Percentiles rank a stretch among this genome's conserved stretches.
phyloP scores from a whole-genome alignment of 1,140 invertebrate genomes.

The Sitophilus oryzae region DNA sequence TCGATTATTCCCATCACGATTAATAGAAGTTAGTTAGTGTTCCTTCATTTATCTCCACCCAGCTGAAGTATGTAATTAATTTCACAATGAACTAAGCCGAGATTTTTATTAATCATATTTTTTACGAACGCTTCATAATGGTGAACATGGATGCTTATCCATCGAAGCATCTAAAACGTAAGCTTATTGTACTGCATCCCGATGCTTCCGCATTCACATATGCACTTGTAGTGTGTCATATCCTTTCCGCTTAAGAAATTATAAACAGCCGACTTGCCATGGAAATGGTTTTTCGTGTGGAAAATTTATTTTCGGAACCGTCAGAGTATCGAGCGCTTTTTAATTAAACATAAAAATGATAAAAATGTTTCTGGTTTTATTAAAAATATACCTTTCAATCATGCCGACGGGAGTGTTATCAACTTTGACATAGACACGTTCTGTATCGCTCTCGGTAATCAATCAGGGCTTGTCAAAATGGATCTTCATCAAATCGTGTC shows the following conservation, averaged over 20 bases:
- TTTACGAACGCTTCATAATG: no score
- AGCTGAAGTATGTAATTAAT: no score
- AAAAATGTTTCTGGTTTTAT: neutral
- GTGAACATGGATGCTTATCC: neutral
- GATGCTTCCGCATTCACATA: neutral
- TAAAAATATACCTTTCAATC: neutral
- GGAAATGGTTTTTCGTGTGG: slow-evolving; percentile 4
- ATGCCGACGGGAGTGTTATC: neutral
- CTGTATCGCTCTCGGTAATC: neutral
- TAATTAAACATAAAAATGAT: neutral
- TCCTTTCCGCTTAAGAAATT: slow-evolving; percentile 10
- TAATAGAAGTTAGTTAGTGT: no score
- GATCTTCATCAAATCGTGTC: neutral
- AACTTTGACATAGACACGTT: neutral
- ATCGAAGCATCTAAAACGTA: neutral
- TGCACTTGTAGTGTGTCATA: slow-evolving; percentile 3
- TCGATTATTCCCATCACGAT: no score
- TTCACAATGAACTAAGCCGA: no score
- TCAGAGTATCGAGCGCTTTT: neutral
- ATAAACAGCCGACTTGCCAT: slow-evolving; percentile 15
- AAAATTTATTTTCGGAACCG: neutral
- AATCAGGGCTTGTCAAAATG: neutral
- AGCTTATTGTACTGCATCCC: neutral
- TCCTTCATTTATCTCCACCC: no score
- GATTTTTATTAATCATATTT: no score